A percentile compares a stretch with the other conserved stretches of the same genome.
Conservation (phyloP, 2,797 vertebrate species). For the Cephalopachus bancanus region DNA sequence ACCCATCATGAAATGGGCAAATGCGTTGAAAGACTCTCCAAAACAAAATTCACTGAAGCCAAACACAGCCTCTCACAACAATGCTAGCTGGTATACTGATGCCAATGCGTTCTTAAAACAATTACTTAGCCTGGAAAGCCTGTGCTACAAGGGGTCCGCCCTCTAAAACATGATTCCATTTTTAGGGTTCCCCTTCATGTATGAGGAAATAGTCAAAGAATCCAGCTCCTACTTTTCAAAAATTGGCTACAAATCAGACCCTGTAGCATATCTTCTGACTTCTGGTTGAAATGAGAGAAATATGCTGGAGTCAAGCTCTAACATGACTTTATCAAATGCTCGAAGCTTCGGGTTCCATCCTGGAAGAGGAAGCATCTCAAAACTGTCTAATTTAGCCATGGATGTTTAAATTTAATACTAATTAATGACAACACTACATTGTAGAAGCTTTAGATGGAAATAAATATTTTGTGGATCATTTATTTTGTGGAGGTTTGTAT, state of each 20-base stretch:
- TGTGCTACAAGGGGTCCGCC: too few species aligned
- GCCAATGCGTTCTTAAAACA: too few species aligned
- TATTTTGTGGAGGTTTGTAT: neutral
- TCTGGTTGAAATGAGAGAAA: neutral
- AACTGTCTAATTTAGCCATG: neutral
- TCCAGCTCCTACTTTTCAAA: neutral
- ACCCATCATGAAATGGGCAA: too few species aligned
- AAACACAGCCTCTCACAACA: too few species aligned
- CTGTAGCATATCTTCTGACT: neutral
- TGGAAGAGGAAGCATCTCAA: neutral
- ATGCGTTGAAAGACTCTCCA: too few species aligned
- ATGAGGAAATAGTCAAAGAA: neutral
- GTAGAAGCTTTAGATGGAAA: neutral
- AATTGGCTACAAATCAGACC: neutral
- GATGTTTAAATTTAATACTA: neutral
- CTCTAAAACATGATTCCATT: too few species aligned
- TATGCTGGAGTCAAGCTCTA: neutral
- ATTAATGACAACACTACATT: neutral
- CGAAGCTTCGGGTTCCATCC: neutral
- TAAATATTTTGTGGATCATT: neutral
- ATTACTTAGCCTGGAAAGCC: too few species aligned
- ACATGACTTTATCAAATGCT: neutral
- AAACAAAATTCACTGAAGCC: too few species aligned
- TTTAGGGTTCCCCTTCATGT: too few species aligned
- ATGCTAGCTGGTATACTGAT: too few species aligned